Evolutionary conservation across 1,140 invertebrate species (phyloP).

Genomic region (Macrosteles quadrilineatus): DNA sequence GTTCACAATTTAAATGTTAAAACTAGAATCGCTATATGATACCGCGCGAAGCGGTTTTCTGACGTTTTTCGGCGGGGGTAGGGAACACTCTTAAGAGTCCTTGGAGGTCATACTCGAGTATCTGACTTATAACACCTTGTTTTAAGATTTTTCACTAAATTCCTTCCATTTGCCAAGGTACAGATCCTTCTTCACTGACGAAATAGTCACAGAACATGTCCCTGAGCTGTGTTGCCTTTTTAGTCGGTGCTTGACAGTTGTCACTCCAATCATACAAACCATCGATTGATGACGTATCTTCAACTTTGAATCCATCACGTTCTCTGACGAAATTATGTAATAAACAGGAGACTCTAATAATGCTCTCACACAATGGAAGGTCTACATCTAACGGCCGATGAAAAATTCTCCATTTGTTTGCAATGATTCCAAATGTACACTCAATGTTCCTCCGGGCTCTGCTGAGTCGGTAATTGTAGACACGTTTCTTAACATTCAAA

Average conservation of each 20-base stretch:
- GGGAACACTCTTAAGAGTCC: no score
- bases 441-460: conserved; percentile 41
- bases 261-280: conserved; percentile 17
- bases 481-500: conserved; percentile 37
- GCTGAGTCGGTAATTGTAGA: conserved; percentile 43
- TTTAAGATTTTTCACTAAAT: no score
- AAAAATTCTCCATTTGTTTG: conserved; percentile 46
- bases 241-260: background rate
- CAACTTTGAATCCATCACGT: conserved; percentile 13
- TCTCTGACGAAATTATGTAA: conserved; percentile 43
- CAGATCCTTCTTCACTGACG: no score
- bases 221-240: no score
- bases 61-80: no score
- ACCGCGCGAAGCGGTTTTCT: no score
- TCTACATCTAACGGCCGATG: conserved; percentile 41
- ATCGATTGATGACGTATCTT: background rate
- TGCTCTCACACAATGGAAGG: conserved; percentile 37
- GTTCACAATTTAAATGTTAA: no score
- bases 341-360: conserved; percentile 43
- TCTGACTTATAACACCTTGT: no score
- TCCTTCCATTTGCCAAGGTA: no score
- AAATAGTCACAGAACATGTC: conserved; percentile 26
- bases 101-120: no score
- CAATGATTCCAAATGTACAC: conserved; percentile 44
- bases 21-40: no score